These are phyloP conservation scores for Flexamia atlantica DNA, from an alignment of 2,888 invertebrate genomes.

Conservation along the genomic window DNA sequence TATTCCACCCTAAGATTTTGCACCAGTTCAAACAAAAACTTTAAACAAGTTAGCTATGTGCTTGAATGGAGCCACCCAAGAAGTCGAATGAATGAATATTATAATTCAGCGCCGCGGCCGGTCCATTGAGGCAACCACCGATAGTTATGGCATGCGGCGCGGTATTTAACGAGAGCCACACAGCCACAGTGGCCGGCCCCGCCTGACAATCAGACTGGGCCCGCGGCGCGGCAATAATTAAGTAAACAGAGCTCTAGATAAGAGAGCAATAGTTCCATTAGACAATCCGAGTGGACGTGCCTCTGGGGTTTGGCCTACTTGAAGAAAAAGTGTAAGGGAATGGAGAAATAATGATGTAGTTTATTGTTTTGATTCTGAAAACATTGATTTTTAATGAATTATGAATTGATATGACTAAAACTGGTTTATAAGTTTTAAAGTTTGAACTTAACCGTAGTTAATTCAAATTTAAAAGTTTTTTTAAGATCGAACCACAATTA, in stretches of 20 bases:
- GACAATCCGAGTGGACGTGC: background rate
- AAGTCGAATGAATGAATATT: background rate
- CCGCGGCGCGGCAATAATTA: background rate
- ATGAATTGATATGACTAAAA: too few relatives aligned
- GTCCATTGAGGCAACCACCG: background rate
- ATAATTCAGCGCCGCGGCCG: background rate
- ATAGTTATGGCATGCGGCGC: background rate
- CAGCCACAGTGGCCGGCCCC: background rate
- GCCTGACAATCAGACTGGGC: conserved; percentile 5
- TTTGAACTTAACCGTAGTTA: too few relatives aligned
- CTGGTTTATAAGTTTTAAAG: too few relatives aligned
- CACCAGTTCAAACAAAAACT: too few relatives aligned
- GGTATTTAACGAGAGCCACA: background rate
- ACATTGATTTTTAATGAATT: too few relatives aligned
- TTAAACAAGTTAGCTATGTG: too few relatives aligned
- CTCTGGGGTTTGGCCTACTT: background rate
- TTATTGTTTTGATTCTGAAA: too few relatives aligned
- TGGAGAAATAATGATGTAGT: too few relatives aligned
- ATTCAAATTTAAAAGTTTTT: too few relatives aligned
- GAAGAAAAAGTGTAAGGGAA: too few relatives aligned
- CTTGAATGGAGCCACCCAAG: conserved; percentile 7
- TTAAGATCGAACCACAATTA: too few relatives aligned
- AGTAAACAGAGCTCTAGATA: background rate
- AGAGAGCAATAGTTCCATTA: background rate
- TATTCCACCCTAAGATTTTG: too few relatives aligned